A percentile compares a stretch with the other conserved stretches of the same genome.
These are phyloP conservation scores for Caenorhabditis afra DNA, from an alignment of 2,888 invertebrate species.

Conservation along the genomic window DNA sequence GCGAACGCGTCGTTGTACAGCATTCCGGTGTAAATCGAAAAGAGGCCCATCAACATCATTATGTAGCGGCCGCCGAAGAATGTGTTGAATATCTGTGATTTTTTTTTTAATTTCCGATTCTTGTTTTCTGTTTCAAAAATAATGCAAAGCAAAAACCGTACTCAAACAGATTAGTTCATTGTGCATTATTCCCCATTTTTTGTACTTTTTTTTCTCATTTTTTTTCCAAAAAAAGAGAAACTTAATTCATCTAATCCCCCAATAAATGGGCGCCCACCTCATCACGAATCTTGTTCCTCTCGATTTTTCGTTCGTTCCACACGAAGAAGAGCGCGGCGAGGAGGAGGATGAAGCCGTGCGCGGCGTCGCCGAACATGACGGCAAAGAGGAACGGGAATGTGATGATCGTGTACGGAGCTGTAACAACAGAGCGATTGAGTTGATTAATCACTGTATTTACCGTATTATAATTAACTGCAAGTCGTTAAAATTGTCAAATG, in stretches of 20 bases:
- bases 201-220: background rate
- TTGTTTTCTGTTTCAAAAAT: too few relatives aligned
- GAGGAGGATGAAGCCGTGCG: constrained; percentile 94
- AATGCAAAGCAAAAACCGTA: too few relatives aligned
- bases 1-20: constrained; percentile 78
- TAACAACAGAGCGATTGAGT: too few relatives aligned
- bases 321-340: constrained; percentile 95
- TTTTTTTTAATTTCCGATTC: too few relatives aligned
- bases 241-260: too few relatives aligned
- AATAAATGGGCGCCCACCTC: constrained; percentile 73
- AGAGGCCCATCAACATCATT: constrained; percentile 77
- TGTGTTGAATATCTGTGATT: constrained; percentile 66
- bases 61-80: constrained; percentile 78
- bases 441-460: too few relatives aligned
- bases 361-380: constrained; percentile 97
- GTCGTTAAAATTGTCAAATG: too few relatives aligned
- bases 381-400: constrained; percentile 98
- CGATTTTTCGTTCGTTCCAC: constrained; percentile 90
- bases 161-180: too few relatives aligned
- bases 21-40: constrained; percentile 77
- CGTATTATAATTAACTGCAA: too few relatives aligned
- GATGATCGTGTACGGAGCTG: constrained; percentile 95
- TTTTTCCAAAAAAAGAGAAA: constrained; percentile 35
- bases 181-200: too few relatives aligned
- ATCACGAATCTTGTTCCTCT: constrained; percentile 70